Conservation (phyloP, 2,888 invertebrate genomes). For the Rhamnusium bicolor region DNA sequence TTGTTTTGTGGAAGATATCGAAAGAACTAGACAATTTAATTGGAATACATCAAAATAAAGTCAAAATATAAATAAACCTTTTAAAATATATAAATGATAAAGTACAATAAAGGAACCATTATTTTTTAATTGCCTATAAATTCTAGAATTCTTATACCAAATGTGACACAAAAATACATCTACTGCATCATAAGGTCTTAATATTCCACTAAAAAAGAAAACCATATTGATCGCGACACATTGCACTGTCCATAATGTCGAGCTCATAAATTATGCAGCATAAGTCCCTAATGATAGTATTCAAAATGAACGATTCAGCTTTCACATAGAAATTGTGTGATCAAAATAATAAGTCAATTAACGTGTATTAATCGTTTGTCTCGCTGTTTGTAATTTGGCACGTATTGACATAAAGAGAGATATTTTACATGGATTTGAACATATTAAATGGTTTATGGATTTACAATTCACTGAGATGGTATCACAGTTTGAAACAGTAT, state of each 20-base stretch:
- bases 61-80: too few species aligned
- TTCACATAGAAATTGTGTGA: slow-evolving; percentile 9
- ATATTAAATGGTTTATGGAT: not conserved
- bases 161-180: too few species aligned
- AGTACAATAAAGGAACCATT: too few species aligned
- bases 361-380: not conserved
- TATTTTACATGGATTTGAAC: not conserved
- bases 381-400: not conserved
- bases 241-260: not conserved
- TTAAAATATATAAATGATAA: too few species aligned
- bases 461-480: not conserved
- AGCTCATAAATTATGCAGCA: slow-evolving; percentile 12
- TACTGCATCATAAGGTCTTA: too few species aligned
- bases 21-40: too few species aligned
- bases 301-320: slow-evolving; percentile 10
- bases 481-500: too few species aligned
- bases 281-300: not conserved
- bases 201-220: not conserved
- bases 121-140: too few species aligned
- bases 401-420: not conserved
- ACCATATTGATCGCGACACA: not conserved
- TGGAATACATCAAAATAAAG: too few species aligned
- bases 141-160: too few species aligned
- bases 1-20: too few species aligned
- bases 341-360: slow-evolving; percentile 24